Percentiles rank a stretch among this genome's conserved stretches.
Evolutionary conservation across 2,888 invertebrate genomes (phyloP).

Genomic region (Drosophila neutralis): DNA sequence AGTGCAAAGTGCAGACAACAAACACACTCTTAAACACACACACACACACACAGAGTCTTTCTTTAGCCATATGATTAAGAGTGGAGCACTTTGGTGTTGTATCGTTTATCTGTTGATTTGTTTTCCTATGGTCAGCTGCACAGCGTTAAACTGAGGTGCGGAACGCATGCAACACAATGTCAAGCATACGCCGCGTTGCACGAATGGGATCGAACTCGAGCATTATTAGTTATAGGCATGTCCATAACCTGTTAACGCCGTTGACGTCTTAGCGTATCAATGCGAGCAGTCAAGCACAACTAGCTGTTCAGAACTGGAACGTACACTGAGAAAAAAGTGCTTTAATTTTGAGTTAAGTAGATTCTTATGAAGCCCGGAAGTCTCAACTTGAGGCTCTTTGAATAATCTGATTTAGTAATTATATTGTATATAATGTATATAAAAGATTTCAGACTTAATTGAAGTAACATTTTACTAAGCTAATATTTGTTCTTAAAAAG

Average conservation of each 20-base stretch:
- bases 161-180: constrained; percentile 59
- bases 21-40: not conserved
- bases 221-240: constrained; percentile 27
- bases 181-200: constrained; percentile 70
- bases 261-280: constrained; percentile 19
- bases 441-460: not conserved
- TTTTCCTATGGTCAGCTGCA: constrained; percentile 45
- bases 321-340: constrained; percentile 36
- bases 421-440: not conserved
- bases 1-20: constrained; percentile 70
- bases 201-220: constrained; percentile 23
- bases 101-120: constrained; percentile 41
- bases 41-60: constrained; percentile 2
- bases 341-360: not conserved
- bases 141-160: constrained; percentile 18
- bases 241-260: constrained; percentile 44
- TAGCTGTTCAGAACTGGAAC: constrained; percentile 30
- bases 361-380: not conserved
- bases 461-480: not conserved
- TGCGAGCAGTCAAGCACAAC: constrained; percentile 30
- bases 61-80: constrained; percentile 29
- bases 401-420: not conserved
- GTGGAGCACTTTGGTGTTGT: constrained; percentile 33
- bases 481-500: not conserved
- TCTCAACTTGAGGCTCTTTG: not conserved